Percentiles rank a stretch among this genome's conserved stretches.
These are phyloP conservation scores for Turnix velox DNA, from an alignment of 2,113 vertebrate genomes.

Conservation along the genomic window DNA sequence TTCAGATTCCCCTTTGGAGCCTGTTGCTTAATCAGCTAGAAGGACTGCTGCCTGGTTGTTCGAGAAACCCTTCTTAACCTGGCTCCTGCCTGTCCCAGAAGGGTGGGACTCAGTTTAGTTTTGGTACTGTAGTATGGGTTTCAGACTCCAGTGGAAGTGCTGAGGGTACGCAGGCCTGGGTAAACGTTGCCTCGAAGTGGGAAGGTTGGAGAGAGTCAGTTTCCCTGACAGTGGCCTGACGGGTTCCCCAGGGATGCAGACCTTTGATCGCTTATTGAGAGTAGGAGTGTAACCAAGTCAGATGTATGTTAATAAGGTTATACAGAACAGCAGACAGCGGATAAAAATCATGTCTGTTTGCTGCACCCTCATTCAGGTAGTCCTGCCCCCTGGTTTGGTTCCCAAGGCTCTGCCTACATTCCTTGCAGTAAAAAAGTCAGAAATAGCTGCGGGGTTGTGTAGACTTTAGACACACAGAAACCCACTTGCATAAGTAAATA, in stretches of 20 bases:
- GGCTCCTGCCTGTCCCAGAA: slow-evolving; percentile 19
- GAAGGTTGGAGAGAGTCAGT: background rate
- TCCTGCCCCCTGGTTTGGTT: background rate
- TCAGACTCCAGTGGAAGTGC: background rate
- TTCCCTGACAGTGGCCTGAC: background rate
- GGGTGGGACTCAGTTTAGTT: background rate
- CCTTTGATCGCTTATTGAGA: slow-evolving; percentile 33
- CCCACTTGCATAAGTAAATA: background rate
- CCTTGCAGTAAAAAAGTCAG: slow-evolving; percentile 39
- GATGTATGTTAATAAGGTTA: slow-evolving; percentile 1
- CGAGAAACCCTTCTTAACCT: background rate
- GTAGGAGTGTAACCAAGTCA: slow-evolving; percentile 8
- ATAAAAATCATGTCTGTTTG: slow-evolving; percentile 1
- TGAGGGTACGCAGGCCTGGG: background rate
- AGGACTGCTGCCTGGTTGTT: background rate
- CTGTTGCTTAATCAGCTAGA: slow-evolving; percentile 42
- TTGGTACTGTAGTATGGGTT: background rate
- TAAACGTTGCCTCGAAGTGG: background rate
- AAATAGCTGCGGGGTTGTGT: slow-evolving; percentile 30
- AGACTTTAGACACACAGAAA: background rate
- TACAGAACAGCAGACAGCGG: slow-evolving; percentile 24
- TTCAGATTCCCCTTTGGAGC: slow-evolving; percentile 51
- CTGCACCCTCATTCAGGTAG: background rate
- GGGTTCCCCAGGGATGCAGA: background rate
- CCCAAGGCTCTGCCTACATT: slow-evolving; percentile 27